Conservation (phyloP, 2,888 invertebrate species). For the Papilio gigon region DNA sequence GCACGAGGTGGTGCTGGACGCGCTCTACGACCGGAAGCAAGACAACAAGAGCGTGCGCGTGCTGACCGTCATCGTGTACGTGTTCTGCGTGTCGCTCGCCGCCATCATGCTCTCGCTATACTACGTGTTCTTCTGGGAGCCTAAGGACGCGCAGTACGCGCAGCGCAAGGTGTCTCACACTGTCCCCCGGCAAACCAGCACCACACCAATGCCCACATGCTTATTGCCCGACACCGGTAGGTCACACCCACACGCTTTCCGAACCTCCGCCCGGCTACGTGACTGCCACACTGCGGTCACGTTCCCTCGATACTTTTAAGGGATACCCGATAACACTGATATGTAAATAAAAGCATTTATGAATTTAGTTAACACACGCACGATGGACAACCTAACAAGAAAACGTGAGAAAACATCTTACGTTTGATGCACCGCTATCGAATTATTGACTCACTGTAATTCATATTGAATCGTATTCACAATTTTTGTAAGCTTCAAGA, state of each 20-base stretch:
- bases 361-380: slow-evolving; percentile 23
- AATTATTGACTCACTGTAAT: slow-evolving; percentile 25
- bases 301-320: slow-evolving; percentile 4
- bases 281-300: slow-evolving; percentile 44
- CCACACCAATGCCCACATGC: slow-evolving; percentile 82
- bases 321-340: slow-evolving; percentile 3
- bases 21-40: slow-evolving; percentile 90
- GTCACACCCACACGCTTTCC: slow-evolving; percentile 74
- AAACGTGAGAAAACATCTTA: neutral
- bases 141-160: slow-evolving; percentile 82
- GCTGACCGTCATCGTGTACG: slow-evolving; percentile 95
- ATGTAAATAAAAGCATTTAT: slow-evolving; percentile 11
- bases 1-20: slow-evolving; percentile 87
- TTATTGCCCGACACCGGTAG: slow-evolving; percentile 81
- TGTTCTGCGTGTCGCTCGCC: slow-evolving; percentile 95
- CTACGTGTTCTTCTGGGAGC: slow-evolving; percentile 97
- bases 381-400: slow-evolving; percentile 10
- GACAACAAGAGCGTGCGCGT: slow-evolving; percentile 94
- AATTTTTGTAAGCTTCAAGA: slow-evolving; percentile 8
- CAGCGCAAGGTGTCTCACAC: slow-evolving; percentile 80
- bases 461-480: slow-evolving; percentile 24
- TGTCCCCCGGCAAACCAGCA: slow-evolving; percentile 79
- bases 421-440: slow-evolving; percentile 7
- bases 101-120: slow-evolving; percentile 96
- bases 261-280: slow-evolving; percentile 42